Evolutionary conservation across 2,113 vertebrate species (phyloP).

Genomic region (Marmota monax): DNA sequence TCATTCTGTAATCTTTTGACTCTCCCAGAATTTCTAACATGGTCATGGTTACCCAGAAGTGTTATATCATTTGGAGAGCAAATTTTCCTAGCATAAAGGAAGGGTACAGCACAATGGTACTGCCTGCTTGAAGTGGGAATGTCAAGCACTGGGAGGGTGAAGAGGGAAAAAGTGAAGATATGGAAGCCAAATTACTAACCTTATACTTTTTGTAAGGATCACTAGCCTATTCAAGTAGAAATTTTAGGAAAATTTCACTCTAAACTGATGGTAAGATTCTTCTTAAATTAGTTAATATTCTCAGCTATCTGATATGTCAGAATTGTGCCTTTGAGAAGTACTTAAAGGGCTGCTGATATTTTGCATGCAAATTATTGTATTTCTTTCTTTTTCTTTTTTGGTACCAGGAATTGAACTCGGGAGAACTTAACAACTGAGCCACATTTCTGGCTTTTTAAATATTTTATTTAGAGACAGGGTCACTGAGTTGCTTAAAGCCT

Average conservation of each 20-base stretch:
- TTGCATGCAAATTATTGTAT: neutral
- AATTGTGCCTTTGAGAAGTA: neutral
- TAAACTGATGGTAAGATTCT: constrained; percentile 41
- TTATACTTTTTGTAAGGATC: constrained; percentile 33
- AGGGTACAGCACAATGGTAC: neutral
- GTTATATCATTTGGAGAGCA: constrained; percentile 16
- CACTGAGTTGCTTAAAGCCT: no score
- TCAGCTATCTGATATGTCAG: neutral
- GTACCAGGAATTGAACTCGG: no score
- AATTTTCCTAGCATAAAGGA: constrained; percentile 16
- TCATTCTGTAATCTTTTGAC: constrained; percentile 43
- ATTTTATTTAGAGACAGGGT: no score
- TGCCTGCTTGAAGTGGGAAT: constrained; percentile 8
- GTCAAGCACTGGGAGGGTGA: neutral
- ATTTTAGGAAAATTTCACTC: constrained; percentile 47
- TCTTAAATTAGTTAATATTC: neutral
- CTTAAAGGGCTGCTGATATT: neutral
- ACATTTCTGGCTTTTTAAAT: no score
- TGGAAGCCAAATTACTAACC: constrained; percentile 43
- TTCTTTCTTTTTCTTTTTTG: neutral
- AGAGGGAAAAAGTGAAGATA: neutral
- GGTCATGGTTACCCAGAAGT: neutral
- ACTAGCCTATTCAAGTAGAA: constrained; percentile 26
- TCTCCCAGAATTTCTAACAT: constrained; percentile 30
- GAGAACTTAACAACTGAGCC: no score